Conservation (phyloP, 2,888 invertebrate species). For the Bombylius discolor region DNA sequence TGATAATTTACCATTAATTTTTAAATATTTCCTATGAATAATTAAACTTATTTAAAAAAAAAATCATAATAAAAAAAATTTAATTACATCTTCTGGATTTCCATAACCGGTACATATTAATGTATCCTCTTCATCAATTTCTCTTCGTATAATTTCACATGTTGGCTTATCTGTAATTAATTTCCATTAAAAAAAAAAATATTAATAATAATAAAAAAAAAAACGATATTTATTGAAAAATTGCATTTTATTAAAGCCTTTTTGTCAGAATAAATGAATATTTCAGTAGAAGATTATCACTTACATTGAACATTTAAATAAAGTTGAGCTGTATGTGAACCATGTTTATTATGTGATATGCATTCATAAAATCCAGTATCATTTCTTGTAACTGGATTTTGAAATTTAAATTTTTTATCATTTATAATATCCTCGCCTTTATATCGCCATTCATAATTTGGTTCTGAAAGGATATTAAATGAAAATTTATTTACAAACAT, state of each 20-base stretch:
- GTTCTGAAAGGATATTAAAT: not conserved
- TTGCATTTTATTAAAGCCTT: too few relatives aligned
- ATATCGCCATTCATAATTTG: constrained; percentile 30
- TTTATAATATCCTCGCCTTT: constrained; percentile 37
- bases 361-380: constrained; percentile 70
- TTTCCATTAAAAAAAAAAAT: too few relatives aligned
- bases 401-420: constrained; percentile 45
- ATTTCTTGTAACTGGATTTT: constrained; percentile 51
- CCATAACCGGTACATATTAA: constrained; percentile 69
- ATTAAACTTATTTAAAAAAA: constrained; percentile 1
- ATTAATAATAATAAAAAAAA: too few relatives aligned
- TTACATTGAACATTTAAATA: constrained; percentile 74
- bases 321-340: constrained; percentile 53
- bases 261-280: too few relatives aligned
- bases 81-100: constrained; percentile 49
- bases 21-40: constrained; percentile 43
- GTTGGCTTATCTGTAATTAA: constrained; percentile 58
- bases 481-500: too few relatives aligned
- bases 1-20: constrained; percentile 24
- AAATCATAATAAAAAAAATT: not conserved
- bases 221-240: too few relatives aligned
- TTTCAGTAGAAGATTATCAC: constrained; percentile 13
- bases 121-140: constrained; percentile 59
- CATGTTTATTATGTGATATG: constrained; percentile 67
- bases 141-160: constrained; percentile 63